Conservation (phyloP, 2,888 invertebrate species). For the Polydrusus cervinus region DNA sequence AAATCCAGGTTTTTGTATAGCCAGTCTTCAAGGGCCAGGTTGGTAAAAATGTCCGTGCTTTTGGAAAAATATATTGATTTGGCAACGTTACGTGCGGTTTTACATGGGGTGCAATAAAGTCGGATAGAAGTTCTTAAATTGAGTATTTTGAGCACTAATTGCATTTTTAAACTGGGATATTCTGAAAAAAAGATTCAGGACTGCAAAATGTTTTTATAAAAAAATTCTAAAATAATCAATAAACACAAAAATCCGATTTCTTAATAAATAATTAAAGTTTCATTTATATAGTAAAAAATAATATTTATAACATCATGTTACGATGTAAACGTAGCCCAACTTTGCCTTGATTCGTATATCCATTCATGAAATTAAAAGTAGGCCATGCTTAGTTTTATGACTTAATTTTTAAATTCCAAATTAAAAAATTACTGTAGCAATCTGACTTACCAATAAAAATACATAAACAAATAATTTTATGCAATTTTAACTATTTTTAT, state of each 20-base stretch:
- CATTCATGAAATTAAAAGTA: conserved; percentile 3
- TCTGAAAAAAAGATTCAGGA: neutral
- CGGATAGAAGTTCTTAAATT: neutral
- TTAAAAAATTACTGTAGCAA: neutral
- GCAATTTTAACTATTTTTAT: no score
- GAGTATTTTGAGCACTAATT: conserved; percentile 17
- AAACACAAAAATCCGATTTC: no score
- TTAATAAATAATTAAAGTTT: neutral
- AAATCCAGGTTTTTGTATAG: conserved; percentile 92
- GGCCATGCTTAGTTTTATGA: neutral
- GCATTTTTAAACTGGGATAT: conserved; percentile 2
- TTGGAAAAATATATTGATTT: conserved; percentile 95
- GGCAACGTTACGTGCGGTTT: conserved; percentile 73
- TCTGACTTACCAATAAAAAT: neutral
- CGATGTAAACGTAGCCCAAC: conserved; percentile 4
- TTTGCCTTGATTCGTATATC: neutral
- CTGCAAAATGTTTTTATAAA: neutral
- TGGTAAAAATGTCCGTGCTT: conserved; percentile 91
- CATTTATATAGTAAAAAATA: neutral
- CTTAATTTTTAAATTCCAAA: neutral
- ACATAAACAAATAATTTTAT: neutral
- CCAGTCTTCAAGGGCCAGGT: conserved; percentile 98
- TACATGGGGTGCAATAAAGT: neutral
- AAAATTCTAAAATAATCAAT: no score
- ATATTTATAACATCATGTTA: neutral